Evolutionary conservation across 2,113 vertebrate genomes (phyloP), one percentile per base, ranked within the genome.

Genomic region (Argyrosomus japonicus): DNA sequence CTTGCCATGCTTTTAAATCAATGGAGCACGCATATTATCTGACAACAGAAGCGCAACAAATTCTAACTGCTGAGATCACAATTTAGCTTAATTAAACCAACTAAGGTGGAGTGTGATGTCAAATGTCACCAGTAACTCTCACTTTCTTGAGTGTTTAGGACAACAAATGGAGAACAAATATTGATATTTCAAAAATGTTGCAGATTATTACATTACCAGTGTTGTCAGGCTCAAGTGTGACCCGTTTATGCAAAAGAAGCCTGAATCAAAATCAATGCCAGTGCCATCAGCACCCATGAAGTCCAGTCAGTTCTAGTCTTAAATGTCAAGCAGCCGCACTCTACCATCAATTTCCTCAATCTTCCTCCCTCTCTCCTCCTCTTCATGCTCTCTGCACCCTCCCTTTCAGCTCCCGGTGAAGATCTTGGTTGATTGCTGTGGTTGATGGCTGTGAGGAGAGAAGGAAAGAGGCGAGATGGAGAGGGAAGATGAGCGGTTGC

Each of bases 291-390:
- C 57, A 13, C 48, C 45, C 73, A 53, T 25, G 73, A 75, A 75
- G 80, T 68, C 82, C 68, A 75, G 73, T 58, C 10, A 32, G 57
- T 56, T 64, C 67, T 32, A 23, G 70, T 25, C 73, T 83, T 80
- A 86, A 87, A 92, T 89, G 88, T 93, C 88, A 88, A 91, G 86
- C 87, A 86, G 87, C 87, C 68, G 84, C 83, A 80, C 81, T 82
- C 53, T 36, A 72, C 69, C 85, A 71, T 81, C 75, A 70, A 73
- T 65, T 68, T 83, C 68, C 82, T 83, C 72, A 54, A 82, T 88
- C 81, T 87, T 77, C 75, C 79, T 77, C 76, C 77, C 71, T 47
- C 81, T 47, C 69, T 74, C 80, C 74, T 56, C 81, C 75, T 69
- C 81, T 67, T 68, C 87, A 48, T 45, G 77, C 79, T 69, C 68